These are phyloP conservation scores for Geodia barretti DNA, from an alignment of 37 sponge, comb jelly and placozoan genomes.

Conservation along the genomic window DNA sequence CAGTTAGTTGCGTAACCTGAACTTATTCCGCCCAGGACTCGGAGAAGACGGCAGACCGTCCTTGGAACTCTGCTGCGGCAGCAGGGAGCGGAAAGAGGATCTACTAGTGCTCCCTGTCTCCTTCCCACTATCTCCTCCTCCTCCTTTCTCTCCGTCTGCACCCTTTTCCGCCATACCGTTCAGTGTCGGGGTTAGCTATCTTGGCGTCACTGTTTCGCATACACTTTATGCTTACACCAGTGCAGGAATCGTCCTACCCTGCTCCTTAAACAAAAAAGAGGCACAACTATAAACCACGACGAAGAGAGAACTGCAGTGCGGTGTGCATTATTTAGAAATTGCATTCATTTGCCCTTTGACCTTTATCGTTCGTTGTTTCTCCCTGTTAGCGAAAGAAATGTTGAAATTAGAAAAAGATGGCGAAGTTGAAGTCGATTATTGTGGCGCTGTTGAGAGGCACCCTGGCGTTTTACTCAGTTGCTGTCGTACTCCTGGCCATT, in stretches of 20 bases:
- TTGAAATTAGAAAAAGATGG: neutral
- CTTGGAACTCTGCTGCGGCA: neutral
- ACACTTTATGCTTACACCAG: too few species aligned
- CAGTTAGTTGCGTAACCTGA: too few species aligned
- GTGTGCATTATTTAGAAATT: too few species aligned
- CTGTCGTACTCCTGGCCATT: neutral
- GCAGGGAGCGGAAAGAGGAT: neutral
- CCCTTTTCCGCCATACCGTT: neutral
- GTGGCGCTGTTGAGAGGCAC: neutral
- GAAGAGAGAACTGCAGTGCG: too few species aligned
- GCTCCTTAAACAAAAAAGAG: too few species aligned
- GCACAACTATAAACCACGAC: too few species aligned
- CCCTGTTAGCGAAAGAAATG: neutral
- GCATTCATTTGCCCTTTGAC: too few species aligned
- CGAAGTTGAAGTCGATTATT: neutral
- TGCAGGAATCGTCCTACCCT: too few species aligned
- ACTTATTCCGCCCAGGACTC: too few species aligned
- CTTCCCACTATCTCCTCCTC: slow-evolving; percentile 5
- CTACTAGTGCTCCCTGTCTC: slow-evolving; percentile 7
- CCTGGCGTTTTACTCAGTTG: neutral
- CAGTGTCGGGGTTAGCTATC: too few species aligned
- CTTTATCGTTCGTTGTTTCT: too few species aligned
- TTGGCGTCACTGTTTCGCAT: too few species aligned
- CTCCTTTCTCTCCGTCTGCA: neutral
- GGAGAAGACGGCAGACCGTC: neutral